Evolutionary conservation across 1,140 invertebrate species (phyloP).

Genomic region (Drosophila truncata): DNA sequence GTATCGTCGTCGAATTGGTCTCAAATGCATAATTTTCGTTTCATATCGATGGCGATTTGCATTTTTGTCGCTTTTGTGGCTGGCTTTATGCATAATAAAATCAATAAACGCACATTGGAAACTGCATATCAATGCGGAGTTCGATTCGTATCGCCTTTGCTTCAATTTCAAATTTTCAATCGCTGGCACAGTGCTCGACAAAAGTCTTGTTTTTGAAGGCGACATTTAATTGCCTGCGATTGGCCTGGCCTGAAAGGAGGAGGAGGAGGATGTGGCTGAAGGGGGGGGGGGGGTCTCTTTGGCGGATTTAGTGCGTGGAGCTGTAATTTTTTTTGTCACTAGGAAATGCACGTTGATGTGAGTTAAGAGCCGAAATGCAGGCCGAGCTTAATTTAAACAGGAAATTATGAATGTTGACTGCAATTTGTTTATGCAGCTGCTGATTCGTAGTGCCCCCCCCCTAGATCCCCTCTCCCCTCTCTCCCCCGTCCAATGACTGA

Average conservation of each 20-base stretch:
- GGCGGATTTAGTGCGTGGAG: conserved; percentile 54
- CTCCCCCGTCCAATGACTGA: conserved; percentile 19
- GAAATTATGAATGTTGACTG: conserved; percentile 84
- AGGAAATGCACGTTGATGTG: conserved; percentile 80
- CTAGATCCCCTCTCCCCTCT: background rate
- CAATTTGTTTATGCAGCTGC: conserved; percentile 83
- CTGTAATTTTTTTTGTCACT: conserved; percentile 80
- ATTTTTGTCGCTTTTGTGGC: conserved; percentile 77
- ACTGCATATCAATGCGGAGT: conserved; percentile 63
- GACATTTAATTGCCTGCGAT: conserved; percentile 79
- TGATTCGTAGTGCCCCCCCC: conserved; percentile 53
- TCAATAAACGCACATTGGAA: conserved; percentile 79
- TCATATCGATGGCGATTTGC: conserved; percentile 78
- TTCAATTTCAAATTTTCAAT: conserved; percentile 26
- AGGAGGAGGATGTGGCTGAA: background rate
- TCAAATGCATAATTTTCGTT: conserved; percentile 79
- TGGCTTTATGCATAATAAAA: conserved; percentile 81
- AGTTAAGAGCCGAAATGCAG: conserved; percentile 65
- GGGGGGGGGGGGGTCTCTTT: conserved; percentile 5
- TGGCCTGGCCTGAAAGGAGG: conserved; percentile 15
- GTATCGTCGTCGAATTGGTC: conserved; percentile 67
- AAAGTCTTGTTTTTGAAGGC: conserved; percentile 70
- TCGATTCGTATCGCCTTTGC: conserved; percentile 39
- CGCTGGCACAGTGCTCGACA: conserved; percentile 46
- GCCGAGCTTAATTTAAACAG: conserved; percentile 82